phyloP scores from a whole-genome alignment of 2,797 vertebrate species.

The Lindbergichthys nudifrons region DNA sequence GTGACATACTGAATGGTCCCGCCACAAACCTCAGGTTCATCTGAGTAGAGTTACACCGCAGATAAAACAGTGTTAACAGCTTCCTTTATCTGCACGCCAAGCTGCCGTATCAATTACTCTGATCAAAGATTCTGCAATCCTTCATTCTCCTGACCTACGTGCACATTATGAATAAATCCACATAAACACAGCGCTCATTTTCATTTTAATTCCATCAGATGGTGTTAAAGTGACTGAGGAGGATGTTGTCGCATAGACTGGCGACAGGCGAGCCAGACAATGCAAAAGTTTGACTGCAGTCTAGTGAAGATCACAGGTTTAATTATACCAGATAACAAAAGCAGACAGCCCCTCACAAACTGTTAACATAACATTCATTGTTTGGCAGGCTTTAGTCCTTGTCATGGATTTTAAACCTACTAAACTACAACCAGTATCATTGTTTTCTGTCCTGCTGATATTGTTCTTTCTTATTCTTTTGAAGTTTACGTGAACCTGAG shows the following conservation, averaged over 20 bases:
- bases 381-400: background rate
- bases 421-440: background rate
- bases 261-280: background rate
- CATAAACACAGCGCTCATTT: slow-evolving; percentile 33
- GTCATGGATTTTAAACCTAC: background rate
- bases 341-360: background rate
- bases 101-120: slow-evolving; percentile 81
- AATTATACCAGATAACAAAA: background rate
- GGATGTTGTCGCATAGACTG: background rate
- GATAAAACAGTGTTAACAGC: slow-evolving; percentile 88
- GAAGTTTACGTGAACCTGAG: background rate
- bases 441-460: too few relatives aligned
- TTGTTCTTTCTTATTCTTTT: background rate
- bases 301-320: slow-evolving; percentile 1
- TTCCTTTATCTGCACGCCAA: slow-evolving; percentile 88
- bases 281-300: background rate
- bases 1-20: slow-evolving; percentile 80
- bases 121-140: slow-evolving; percentile 85
- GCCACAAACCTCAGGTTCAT: slow-evolving; percentile 80
- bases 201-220: slow-evolving; percentile 28
- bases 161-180: slow-evolving; percentile 63
- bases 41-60: slow-evolving; percentile 81
- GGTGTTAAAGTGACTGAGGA: slow-evolving; percentile 14
- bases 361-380: background rate
- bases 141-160: slow-evolving; percentile 51